Base-by-base conservation (phyloP, 1,140 invertebrate species). In the Dreissena polymorpha region DNA sequence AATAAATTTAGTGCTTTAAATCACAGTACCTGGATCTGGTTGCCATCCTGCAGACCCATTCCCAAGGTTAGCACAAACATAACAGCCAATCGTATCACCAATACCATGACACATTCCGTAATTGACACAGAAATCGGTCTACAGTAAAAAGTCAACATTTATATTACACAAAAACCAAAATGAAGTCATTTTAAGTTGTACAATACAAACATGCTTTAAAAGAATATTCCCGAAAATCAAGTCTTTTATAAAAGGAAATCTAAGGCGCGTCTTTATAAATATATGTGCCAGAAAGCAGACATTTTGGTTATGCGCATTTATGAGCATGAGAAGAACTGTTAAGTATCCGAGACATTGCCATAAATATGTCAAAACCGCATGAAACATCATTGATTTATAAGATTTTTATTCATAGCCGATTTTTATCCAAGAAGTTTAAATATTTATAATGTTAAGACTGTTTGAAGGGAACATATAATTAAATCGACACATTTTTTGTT, bases 71-170 rank as follows among this genome's bases (percentile, higher is more conserved):
- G 13, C 55, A 23, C 73, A 76, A 0, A 76, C 49, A 65, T 65
- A 18, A 49, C 73, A 76, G 6, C 60, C 73, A 16, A n/a, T 23
- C 13, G 10, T 76, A 6, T 76, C 73, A 16, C 49, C 60, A 12
- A 12, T 21, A 50, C 49, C 50, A 50, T 76, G 65, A 23, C 73
- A 76, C 23, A 16, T 49, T 25, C 73, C 73, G n/a, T 76, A 0
- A 1, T 64, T 49, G 21, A 65, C 21, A 57, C 73, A 76, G 65
- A 49, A 76, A 18, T 63, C 57, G 23, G 27, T 23, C 73, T 76
- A 49, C 7, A 76, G 8, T 39, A 39, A 39, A 49, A 49, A 50
- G 23, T 10, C 39, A 12, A 10, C 39, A n/a, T 14, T 14, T 8
- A 12, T n/a, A 60, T 6, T 14, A 14, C 14, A 39, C 8, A 25